These are phyloP conservation scores for Salvelinus namaycush DNA, from an alignment of 2,113 vertebrate genomes.

Conservation along the genomic window DNA sequence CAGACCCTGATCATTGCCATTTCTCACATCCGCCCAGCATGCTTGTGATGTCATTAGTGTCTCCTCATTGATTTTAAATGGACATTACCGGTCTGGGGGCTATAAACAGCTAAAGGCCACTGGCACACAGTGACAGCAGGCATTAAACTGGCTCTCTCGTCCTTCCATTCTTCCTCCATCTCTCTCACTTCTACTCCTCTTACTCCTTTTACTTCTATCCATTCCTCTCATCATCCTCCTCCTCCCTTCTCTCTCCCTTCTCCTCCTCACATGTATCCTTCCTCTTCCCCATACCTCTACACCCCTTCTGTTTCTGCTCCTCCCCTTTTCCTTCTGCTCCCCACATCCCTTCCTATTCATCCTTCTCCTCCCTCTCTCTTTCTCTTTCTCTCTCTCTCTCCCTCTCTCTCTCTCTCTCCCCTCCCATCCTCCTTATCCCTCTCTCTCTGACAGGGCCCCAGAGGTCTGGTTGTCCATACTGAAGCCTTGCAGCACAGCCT, in stretches of 20 bases:
- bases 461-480: constrained; percentile 11
- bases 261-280: background rate
- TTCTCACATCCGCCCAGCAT: background rate
- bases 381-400: background rate
- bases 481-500: constrained; percentile 10
- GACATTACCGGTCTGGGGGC: background rate
- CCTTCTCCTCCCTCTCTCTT: background rate
- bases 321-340: background rate
- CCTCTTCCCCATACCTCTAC: background rate
- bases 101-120: background rate
- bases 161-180: background rate
- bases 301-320: background rate
- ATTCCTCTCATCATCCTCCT: background rate
- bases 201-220: background rate
- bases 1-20: background rate
- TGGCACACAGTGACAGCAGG: background rate
- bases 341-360: background rate
- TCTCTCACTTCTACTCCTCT: background rate
- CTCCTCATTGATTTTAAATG: constrained; percentile 7
- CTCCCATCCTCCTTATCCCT: background rate
- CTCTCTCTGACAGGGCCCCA: background rate
- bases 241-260: background rate
- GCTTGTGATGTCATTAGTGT: constrained; percentile 2
- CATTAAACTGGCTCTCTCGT: background rate
- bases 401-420: background rate